Evolutionary conservation across 2,888 invertebrate species (phyloP).

Genomic region (Leptopilina myrica): DNA sequence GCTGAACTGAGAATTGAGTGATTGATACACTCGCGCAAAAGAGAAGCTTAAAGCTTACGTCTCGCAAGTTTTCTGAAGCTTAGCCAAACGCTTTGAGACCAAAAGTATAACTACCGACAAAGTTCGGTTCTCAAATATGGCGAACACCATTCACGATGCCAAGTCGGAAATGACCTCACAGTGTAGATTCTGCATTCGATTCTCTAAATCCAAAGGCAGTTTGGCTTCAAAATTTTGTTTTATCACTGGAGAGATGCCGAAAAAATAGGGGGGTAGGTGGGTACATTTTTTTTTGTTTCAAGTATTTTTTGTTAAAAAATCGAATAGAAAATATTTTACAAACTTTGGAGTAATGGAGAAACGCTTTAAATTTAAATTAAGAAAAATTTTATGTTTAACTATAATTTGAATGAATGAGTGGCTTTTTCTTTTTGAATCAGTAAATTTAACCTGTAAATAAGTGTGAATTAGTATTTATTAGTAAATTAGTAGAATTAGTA

Average conservation of each 20-base stretch:
- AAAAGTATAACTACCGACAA: conserved; percentile 52
- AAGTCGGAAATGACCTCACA: conserved; percentile 67
- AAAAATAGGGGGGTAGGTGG: too few species aligned
- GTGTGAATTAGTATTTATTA: too few species aligned
- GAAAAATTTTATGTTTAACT: too few species aligned
- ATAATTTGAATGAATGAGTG: too few species aligned
- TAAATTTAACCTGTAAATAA: too few species aligned
- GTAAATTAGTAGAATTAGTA: too few species aligned
- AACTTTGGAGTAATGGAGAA: too few species aligned
- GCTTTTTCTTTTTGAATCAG: too few species aligned
- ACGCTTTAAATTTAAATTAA: too few species aligned
- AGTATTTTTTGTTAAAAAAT: too few species aligned
- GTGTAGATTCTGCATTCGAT: conserved; percentile 54
- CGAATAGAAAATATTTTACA: too few species aligned
- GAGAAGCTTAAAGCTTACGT: conserved; percentile 60
- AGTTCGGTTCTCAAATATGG: conserved; percentile 57
- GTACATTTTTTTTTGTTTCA: too few species aligned
- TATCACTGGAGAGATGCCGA: not conserved
- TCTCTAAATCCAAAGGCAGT: conserved; percentile 45
- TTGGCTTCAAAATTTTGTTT: not conserved
- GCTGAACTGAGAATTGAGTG: conserved; percentile 65
- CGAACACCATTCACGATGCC: conserved; percentile 61
- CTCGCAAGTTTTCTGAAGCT: conserved; percentile 69
- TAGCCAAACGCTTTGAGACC: conserved; percentile 61
- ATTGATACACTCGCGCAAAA: conserved; percentile 69